Evolutionary conservation across 2,888 invertebrate genomes (phyloP).

Genomic region (Sipha maydis): DNA sequence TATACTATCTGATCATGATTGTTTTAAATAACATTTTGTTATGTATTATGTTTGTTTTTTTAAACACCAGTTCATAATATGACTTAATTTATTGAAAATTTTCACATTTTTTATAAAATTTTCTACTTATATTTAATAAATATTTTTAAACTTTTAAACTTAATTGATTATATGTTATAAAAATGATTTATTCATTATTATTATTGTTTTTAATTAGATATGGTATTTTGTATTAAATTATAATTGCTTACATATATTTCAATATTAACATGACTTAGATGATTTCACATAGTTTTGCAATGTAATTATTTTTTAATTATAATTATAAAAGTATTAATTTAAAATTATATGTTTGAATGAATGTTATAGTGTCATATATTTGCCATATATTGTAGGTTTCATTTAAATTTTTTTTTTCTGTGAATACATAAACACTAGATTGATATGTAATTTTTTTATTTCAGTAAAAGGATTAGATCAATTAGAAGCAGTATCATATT

Average conservation of each 20-base stretch:
- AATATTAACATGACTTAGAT: not conserved
- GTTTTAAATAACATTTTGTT: too few species aligned
- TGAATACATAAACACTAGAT: not conserved
- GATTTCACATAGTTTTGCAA: not conserved
- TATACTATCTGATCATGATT: too few species aligned
- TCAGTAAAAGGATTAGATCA: not conserved
- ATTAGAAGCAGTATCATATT: not conserved
- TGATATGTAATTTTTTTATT: not conserved
- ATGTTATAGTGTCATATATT: not conserved
- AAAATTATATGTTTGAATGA: not conserved
- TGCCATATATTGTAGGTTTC: not conserved
- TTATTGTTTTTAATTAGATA: not conserved
- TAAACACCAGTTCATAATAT: too few species aligned
- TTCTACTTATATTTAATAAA: too few species aligned
- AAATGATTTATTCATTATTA: not conserved
- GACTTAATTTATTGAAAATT: too few species aligned
- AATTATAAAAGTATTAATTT: not conserved
- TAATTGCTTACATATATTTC: not conserved
- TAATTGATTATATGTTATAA: not conserved
- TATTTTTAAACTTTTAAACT: not conserved
- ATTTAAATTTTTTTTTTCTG: not conserved
- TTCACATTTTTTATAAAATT: too few species aligned
- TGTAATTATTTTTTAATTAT: not conserved
- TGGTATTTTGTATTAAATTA: not conserved
- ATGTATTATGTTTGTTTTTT: too few species aligned